Percentiles rank a stretch among this genome's conserved stretches.
Evolutionary conservation across 2,888 invertebrate species (phyloP).

Genomic region (Sinodicranocentrus sp.): DNA sequence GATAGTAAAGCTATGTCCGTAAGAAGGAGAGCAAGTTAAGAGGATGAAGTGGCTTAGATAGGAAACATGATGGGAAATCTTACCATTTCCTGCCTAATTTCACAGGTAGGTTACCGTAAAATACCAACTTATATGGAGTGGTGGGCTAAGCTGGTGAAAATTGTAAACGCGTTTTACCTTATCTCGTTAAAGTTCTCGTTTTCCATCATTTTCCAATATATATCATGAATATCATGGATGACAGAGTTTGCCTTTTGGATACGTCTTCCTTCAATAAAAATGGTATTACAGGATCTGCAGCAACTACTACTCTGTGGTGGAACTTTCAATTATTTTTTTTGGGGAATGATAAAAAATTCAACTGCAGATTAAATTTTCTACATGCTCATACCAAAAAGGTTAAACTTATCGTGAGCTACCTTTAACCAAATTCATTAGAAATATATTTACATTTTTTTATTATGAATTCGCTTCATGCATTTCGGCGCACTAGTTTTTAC

Average conservation of each 20-base stretch:
- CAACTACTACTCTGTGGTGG: no score
- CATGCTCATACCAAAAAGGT: no score
- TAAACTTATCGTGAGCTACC: no score
- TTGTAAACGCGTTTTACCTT: background rate
- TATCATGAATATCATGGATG: background rate
- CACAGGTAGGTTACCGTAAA: background rate
- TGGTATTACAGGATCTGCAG: no score
- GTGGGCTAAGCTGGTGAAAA: background rate
- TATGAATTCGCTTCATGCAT: no score
- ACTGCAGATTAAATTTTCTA: no score
- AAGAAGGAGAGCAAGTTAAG: background rate
- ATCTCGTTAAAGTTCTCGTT: background rate
- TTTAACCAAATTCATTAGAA: no score
- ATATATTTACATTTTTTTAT: no score
- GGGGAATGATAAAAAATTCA: no score
- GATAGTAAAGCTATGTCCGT: background rate
- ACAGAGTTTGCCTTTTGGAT: background rate
- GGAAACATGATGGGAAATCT: background rate
- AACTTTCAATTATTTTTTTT: no score
- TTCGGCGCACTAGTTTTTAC: no score
- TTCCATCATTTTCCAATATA: background rate
- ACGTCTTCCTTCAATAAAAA: background rate
- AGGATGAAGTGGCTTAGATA: constrained; percentile 5
- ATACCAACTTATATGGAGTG: background rate
- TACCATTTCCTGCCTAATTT: constrained; percentile 9